phyloP scores from a whole-genome alignment of 2,797 vertebrate species.

The Gastrophryne carolinensis region DNA sequence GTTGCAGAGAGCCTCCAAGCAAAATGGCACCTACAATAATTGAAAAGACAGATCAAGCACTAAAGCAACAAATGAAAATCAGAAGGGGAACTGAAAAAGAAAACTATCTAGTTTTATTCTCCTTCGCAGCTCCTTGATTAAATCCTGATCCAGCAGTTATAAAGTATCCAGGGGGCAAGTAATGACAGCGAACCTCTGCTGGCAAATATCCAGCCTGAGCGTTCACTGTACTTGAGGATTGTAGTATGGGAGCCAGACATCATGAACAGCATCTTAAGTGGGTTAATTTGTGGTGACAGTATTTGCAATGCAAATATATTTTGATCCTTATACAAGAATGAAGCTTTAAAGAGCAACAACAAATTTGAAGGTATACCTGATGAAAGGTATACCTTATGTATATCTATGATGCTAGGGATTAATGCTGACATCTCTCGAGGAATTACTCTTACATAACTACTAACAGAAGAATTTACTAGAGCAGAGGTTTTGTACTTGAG shows the following conservation, averaged over 20 bases:
- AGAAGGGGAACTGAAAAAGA: conserved; percentile 43
- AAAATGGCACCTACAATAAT: conserved; percentile 51
- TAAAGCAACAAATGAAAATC: conserved; percentile 48
- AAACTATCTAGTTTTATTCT: conserved; percentile 46
- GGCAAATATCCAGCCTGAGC: conserved; percentile 32
- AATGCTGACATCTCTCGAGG: too few relatives aligned
- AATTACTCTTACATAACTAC: too few relatives aligned
- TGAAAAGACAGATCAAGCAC: conserved; percentile 53
- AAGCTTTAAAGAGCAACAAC: background rate
- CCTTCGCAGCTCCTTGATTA: conserved; percentile 45
- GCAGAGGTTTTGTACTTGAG: too few relatives aligned
- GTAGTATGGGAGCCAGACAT: conserved; percentile 43
- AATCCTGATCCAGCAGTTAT: conserved; percentile 50
- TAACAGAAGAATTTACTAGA: too few relatives aligned
- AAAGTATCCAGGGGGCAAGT: conserved; percentile 48
- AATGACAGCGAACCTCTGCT: conserved; percentile 41
- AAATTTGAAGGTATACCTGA: background rate
- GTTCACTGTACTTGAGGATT: conserved; percentile 42
- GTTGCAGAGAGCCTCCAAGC: conserved; percentile 49
- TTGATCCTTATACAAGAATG: conserved; percentile 4
- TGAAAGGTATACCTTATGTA: background rate
- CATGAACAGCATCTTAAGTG: conserved; percentile 39
- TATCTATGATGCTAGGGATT: too few relatives aligned
- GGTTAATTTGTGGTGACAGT: conserved; percentile 35
- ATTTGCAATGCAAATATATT: conserved; percentile 41